Conservation (phyloP, 92 coral and sea anemone genomes). For the Heliopora coerulea region DNA sequence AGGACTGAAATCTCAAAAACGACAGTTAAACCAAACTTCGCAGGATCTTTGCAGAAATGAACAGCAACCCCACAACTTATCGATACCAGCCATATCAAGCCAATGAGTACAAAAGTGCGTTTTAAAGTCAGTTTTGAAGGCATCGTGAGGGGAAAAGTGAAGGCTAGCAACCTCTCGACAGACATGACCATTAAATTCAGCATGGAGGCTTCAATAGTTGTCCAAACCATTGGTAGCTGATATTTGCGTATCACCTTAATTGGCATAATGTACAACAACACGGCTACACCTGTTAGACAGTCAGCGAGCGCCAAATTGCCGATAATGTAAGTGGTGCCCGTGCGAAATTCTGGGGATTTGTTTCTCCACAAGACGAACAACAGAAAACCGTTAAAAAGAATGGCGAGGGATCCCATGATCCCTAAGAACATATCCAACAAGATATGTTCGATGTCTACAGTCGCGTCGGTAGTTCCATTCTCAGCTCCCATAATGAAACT, state of each 20-base stretch:
- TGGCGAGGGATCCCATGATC: constrained; percentile 3
- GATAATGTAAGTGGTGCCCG: constrained; percentile 20
- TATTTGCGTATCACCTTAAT: background rate
- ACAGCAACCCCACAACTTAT: constrained; percentile 18
- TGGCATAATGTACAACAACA: background rate
- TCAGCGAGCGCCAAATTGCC: constrained; percentile 36
- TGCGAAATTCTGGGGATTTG: constrained; percentile 20
- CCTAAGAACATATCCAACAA: background rate
- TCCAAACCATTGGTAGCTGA: constrained; percentile 30
- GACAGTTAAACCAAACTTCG: constrained; percentile 4
- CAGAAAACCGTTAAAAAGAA: constrained; percentile 19
- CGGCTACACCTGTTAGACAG: constrained; percentile 24
- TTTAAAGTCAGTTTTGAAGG: background rate
- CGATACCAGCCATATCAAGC: constrained; percentile 5
- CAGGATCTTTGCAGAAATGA: background rate
- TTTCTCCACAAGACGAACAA: constrained; percentile 26
- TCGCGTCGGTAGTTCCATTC: background rate
- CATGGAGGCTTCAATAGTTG: constrained; percentile 28
- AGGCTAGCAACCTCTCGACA: constrained; percentile 4
- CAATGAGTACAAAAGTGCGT: background rate
- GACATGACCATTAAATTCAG: constrained; percentile 22
- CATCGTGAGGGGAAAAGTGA: background rate
- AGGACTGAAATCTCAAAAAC: constrained; percentile 14
- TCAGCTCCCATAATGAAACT: too few species aligned
- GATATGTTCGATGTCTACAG: background rate